phyloP scores from a whole-genome alignment of 2,888 invertebrate genomes.

The Lasius fuliginosus region DNA sequence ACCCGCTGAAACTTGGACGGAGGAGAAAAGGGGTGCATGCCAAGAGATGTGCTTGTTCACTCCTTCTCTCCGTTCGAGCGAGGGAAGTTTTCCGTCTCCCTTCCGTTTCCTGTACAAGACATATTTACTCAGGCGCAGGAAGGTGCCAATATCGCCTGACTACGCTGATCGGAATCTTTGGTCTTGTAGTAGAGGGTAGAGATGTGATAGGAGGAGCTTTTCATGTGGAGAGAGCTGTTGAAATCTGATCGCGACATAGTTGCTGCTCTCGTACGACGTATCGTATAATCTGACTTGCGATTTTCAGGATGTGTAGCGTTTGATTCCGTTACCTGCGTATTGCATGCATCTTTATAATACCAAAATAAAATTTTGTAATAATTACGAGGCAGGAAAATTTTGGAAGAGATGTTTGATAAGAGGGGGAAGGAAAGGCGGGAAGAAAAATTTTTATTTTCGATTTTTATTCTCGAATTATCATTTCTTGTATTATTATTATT shows the following conservation, averaged over 20 bases:
- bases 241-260: constrained; percentile 5
- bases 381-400: not conserved
- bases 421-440: not conserved
- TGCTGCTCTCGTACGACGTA: not conserved
- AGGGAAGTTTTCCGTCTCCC: constrained; percentile 37
- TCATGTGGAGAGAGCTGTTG: not conserved
- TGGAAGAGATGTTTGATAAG: not conserved
- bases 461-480: not conserved
- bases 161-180: constrained; percentile 20
- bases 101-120: constrained; percentile 57
- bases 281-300: constrained; percentile 6
- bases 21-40: constrained; percentile 32
- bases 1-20: constrained; percentile 49
- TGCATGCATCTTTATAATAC: not conserved
- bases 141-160: constrained; percentile 34
- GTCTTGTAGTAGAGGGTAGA: not conserved
- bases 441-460: not conserved
- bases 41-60: constrained; percentile 22
- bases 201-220: not conserved
- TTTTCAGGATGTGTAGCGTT: not conserved
- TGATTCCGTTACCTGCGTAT: not conserved
- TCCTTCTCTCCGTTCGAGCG: not conserved
- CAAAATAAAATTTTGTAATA: not conserved
- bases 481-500: not conserved
- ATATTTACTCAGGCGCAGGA: constrained; percentile 61